A percentile compares a stretch with the other conserved stretches of the same genome.
These are phyloP conservation scores for Drosophila pruinosa DNA, from an alignment of 1,140 invertebrate species.

Conservation along the genomic window DNA sequence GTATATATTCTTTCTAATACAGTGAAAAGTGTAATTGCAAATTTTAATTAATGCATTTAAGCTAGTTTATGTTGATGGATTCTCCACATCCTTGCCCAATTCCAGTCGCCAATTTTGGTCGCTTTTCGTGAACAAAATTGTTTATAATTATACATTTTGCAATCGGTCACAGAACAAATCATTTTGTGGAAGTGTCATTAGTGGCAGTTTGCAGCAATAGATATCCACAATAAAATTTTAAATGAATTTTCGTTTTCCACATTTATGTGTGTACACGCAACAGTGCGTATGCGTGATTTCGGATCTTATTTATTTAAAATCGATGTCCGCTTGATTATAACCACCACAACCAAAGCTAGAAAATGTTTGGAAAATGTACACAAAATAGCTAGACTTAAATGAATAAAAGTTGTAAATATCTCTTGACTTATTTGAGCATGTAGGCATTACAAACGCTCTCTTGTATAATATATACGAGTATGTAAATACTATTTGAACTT, in stretches of 20 bases:
- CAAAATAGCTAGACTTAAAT: background rate
- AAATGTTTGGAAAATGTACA: constrained; percentile 17
- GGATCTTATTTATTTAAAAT: constrained; percentile 23
- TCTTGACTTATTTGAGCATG: constrained; percentile 8
- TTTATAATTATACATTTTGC: constrained; percentile 5
- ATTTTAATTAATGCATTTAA: constrained; percentile 49
- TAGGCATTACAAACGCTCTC: no score
- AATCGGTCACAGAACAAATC: constrained; percentile 7
- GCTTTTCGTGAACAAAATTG: background rate
- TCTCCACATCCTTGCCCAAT: background rate
- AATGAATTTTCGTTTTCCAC: constrained; percentile 5
- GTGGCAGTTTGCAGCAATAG: constrained; percentile 1
- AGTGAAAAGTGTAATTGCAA: constrained; percentile 30
- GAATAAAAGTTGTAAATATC: background rate
- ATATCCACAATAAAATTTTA: constrained; percentile 2
- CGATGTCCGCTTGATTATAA: background rate
- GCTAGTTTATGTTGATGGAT: background rate
- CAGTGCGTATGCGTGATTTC: constrained; percentile 27
- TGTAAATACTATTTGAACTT: background rate
- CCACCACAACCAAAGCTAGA: background rate
- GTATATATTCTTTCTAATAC: background rate
- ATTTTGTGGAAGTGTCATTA: constrained; percentile 11
- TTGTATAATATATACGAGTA: background rate
- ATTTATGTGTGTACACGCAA: background rate
- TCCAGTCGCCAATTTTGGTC: constrained; percentile 9